Conservation (phyloP, 1,140 invertebrate genomes). For the Rhopalosiphum maidis region DNA sequence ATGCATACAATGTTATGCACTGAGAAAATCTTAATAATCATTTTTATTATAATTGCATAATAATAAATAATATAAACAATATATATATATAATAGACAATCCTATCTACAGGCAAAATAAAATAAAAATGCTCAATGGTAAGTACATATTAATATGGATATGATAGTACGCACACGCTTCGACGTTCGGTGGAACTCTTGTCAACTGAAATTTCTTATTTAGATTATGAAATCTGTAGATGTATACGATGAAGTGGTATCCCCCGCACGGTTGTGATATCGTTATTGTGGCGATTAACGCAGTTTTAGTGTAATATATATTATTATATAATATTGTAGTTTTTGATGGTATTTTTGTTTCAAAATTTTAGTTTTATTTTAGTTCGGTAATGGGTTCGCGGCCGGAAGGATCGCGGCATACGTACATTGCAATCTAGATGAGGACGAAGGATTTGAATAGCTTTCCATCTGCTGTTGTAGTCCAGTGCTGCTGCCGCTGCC, state of each 20-base stretch:
- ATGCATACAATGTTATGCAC: background rate
- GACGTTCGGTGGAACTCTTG: background rate
- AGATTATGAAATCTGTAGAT: background rate
- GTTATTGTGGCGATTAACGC: no score
- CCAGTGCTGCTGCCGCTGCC: conserved; percentile 68
- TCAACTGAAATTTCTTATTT: background rate
- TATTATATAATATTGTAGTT: background rate
- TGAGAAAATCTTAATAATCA: background rate
- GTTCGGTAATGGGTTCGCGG: background rate
- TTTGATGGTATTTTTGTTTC: background rate
- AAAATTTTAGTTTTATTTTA: no score
- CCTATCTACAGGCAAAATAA: background rate
- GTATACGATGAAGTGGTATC: background rate
- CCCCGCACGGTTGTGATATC: background rate
- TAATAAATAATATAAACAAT: background rate
- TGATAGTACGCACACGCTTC: background rate
- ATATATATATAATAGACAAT: background rate
- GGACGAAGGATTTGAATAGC: conserved; percentile 64
- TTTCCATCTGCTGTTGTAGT: conserved; percentile 55
- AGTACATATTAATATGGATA: background rate
- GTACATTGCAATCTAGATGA: conserved; percentile 66
- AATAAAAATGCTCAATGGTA: conserved; percentile 2
- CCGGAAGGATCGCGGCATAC: conserved; percentile 51
- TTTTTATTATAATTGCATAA: background rate
- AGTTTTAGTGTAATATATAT: background rate